Percentiles rank a stretch among this genome's conserved stretches.
phyloP scores from a whole-genome alignment of 2,113 vertebrate species.

The Ciconia stormi region DNA sequence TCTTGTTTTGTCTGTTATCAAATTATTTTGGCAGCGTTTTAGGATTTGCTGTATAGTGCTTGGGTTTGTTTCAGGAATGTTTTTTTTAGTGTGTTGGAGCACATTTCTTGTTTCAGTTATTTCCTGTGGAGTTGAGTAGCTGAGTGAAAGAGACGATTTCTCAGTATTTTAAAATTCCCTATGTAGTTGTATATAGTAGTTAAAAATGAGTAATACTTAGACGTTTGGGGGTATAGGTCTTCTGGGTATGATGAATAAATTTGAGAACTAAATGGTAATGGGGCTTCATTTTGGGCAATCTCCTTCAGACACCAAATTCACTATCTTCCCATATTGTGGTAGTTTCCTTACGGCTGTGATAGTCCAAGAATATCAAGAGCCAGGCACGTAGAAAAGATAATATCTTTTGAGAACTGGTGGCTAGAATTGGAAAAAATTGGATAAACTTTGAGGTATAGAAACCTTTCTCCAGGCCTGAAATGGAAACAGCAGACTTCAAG shows the following conservation, averaged over 20 bases:
- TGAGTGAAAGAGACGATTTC: background rate
- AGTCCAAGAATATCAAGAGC: background rate
- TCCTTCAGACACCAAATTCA: background rate
- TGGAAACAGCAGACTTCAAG: background rate
- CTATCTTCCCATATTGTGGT: background rate
- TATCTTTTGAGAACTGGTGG: background rate
- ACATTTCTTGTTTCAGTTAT: background rate
- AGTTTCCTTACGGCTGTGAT: background rate
- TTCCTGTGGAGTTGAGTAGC: background rate
- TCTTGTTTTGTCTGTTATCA: background rate
- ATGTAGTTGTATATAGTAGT: background rate
- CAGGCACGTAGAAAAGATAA: background rate
- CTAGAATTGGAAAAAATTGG: background rate
- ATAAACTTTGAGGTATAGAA: background rate
- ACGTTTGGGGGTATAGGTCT: background rate
- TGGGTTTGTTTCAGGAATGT: background rate
- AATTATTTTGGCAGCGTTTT: background rate
- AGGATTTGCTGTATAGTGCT: background rate
- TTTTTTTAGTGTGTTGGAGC: background rate
- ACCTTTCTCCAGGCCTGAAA: background rate
- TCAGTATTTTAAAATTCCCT: background rate
- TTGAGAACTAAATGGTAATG: background rate
- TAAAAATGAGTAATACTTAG: background rate
- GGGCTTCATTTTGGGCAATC: background rate
- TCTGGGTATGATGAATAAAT: background rate